These are phyloP conservation scores for Lates calcarifer DNA, from an alignment of 2,113 vertebrate species.

Conservation along the genomic window DNA sequence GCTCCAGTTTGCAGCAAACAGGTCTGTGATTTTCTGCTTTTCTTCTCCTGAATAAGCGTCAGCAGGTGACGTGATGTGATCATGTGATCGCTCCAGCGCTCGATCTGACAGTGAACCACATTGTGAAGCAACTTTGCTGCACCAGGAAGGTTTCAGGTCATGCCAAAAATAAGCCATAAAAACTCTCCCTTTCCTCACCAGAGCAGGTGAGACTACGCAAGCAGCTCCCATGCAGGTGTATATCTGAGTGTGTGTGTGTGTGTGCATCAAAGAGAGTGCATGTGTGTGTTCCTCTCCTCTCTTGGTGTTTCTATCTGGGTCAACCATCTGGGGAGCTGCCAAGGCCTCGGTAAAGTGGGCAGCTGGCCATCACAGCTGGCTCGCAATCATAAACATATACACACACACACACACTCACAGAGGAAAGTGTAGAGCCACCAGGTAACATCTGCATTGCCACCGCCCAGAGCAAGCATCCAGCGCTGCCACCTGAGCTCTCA, in stretches of 20 bases:
- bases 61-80: not conserved
- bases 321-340: constrained; percentile 75
- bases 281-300: constrained; percentile 37
- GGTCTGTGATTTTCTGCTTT: not conserved
- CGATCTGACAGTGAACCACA: no score
- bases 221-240: constrained; percentile 48
- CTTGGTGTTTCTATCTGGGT: constrained; percentile 69
- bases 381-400: constrained; percentile 18
- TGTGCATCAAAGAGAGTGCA: not conserved
- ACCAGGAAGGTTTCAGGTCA: constrained; percentile 56
- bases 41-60: not conserved
- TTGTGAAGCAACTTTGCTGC: constrained; percentile 36
- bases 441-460: constrained; percentile 74
- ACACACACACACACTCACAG: constrained; percentile 4
- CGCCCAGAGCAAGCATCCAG: constrained; percentile 49
- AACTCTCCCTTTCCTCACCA: constrained; percentile 39
- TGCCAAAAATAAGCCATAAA: constrained; percentile 38
- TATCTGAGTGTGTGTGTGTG: constrained; percentile 17
- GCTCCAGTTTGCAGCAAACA: no score
- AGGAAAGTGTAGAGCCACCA: constrained; percentile 46
- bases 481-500: constrained; percentile 58
- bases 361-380: constrained; percentile 77
- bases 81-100: no score
- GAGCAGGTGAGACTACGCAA: constrained; percentile 43
- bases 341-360: constrained; percentile 60